Evolutionary conservation across 2,888 invertebrate species (phyloP).

Genomic region (Pristionchus mayeri): DNA sequence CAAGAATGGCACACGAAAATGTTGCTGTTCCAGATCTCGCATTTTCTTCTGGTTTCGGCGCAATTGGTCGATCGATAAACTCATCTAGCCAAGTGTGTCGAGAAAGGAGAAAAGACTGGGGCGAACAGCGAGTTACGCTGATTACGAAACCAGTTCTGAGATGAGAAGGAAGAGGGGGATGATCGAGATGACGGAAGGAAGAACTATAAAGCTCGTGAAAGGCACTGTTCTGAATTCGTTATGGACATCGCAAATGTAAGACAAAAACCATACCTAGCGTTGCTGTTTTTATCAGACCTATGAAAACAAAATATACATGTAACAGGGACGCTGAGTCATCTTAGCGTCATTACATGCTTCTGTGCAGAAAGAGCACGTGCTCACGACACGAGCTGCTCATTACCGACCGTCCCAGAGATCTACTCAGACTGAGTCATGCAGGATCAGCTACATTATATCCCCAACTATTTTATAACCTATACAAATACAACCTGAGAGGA

Average conservation of each 20-base stretch:
- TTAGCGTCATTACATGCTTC: background rate
- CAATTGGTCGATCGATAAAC: background rate
- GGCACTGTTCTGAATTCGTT: background rate
- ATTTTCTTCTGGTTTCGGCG: background rate
- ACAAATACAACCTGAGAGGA: too few relatives aligned
- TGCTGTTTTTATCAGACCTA: too few relatives aligned
- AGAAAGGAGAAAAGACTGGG: constrained; percentile 3
- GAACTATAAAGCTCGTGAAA: background rate
- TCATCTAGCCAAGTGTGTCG: background rate
- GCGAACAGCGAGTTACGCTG: constrained; percentile 21
- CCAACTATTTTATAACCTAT: too few relatives aligned
- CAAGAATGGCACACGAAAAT: background rate
- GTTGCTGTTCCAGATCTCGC: background rate
- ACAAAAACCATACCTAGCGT: too few relatives aligned
- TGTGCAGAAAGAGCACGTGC: too few relatives aligned
- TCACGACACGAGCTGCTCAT: background rate
- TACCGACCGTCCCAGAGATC: constrained; percentile 1
- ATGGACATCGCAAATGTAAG: too few relatives aligned
- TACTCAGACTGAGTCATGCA: background rate
- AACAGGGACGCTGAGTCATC: background rate
- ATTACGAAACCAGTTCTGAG: constrained; percentile 45
- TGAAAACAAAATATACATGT: background rate
- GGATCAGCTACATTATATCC: too few relatives aligned
- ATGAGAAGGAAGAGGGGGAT: constrained; percentile 4
- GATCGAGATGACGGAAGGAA: background rate